These are phyloP conservation scores for Cygnus buccinator DNA, from an alignment of 2,113 vertebrate species.

Conservation along the genomic window DNA sequence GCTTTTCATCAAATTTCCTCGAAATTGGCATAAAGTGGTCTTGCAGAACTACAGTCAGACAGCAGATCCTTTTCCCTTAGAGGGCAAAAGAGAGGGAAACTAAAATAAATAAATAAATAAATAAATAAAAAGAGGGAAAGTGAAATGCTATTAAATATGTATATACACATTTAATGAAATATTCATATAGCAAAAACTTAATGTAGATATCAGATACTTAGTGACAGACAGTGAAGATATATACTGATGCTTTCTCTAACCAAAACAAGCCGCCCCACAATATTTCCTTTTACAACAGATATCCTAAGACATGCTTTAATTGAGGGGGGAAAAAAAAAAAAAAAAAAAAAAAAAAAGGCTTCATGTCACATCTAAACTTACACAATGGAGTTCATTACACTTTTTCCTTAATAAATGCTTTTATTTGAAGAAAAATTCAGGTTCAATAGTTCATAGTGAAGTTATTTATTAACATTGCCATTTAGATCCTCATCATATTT, in stretches of 20 bases:
- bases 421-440: neutral
- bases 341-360: neutral
- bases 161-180: neutral
- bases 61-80: neutral
- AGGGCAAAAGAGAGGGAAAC: neutral
- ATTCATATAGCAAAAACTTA: neutral
- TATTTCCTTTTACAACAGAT: neutral
- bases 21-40: neutral
- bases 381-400: neutral
- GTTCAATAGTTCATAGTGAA: neutral
- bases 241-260: neutral
- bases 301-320: neutral
- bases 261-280: accelerated
- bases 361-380: neutral
- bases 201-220: neutral
- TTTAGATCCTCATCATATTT: neutral
- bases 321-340: neutral
- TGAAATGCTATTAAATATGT: neutral
- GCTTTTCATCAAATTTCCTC: neutral
- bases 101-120: neutral
- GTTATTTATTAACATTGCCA: neutral
- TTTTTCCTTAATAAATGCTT: neutral
- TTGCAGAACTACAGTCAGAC: neutral
- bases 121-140: neutral
- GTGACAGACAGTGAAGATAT: neutral